Evolutionary conservation across 2,113 vertebrate species (phyloP).

Genomic region (Callocephalon fimbriatum): DNA sequence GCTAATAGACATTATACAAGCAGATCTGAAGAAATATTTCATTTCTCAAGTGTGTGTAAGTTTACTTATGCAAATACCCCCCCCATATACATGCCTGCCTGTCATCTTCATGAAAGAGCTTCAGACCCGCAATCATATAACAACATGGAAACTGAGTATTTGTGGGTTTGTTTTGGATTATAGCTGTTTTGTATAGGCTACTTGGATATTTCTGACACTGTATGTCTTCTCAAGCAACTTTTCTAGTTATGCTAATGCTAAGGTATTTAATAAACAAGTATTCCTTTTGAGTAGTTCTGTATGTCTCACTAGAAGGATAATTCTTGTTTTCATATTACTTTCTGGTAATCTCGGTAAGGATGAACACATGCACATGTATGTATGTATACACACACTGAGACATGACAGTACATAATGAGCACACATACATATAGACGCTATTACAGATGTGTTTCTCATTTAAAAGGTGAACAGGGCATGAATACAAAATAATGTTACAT

Average conservation of each 20-base stretch:
- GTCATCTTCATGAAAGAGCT: not conserved
- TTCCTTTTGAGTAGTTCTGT: not conserved
- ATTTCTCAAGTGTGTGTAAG: too few relatives aligned
- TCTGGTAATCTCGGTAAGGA: not conserved
- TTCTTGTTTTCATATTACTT: not conserved
- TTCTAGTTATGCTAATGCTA: not conserved
- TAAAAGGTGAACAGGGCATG: not conserved
- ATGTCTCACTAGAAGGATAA: not conserved
- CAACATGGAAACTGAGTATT: not conserved
- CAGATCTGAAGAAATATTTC: too few relatives aligned
- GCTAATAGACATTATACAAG: too few relatives aligned
- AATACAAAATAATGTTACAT: not conserved
- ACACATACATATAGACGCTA: not conserved
- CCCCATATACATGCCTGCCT: not conserved
- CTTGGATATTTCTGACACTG: not conserved
- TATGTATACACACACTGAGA: fast-evolving
- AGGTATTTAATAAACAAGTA: not conserved
- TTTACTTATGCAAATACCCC: too few relatives aligned
- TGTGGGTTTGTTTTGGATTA: not conserved
- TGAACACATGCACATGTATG: not conserved
- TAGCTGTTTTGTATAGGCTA: not conserved
- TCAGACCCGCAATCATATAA: not conserved
- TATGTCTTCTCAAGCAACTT: not conserved
- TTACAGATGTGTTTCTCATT: not conserved
- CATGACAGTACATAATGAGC: not conserved